These are phyloP conservation scores for Sarcophaga carnaria DNA, from an alignment of 2,888 invertebrate genomes.

Conservation along the genomic window DNA sequence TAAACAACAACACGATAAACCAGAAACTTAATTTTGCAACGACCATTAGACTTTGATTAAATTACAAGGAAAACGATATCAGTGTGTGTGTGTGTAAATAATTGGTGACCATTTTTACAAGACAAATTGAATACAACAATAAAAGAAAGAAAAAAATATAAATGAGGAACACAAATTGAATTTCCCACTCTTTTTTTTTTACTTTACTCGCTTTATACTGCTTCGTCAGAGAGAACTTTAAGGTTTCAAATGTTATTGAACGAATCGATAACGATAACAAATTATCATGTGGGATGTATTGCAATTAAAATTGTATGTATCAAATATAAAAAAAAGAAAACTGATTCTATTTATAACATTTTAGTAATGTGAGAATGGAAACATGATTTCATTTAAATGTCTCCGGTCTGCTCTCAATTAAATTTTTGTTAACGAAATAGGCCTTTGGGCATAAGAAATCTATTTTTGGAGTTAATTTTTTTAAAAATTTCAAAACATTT, in stretches of 20 bases:
- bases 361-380: no score
- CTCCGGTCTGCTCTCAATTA: no score
- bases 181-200: neutral
- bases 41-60: slow-evolving; percentile 50
- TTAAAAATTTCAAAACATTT: neutral
- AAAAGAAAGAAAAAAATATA: slow-evolving; percentile 14
- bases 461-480: no score
- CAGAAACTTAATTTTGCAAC: neutral
- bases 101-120: neutral
- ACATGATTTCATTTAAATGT: no score
- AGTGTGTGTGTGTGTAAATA: neutral
- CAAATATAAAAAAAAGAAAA: no score
- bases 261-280: no score
- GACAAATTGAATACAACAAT: neutral
- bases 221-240: neutral
- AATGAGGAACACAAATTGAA: neutral
- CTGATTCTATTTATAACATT: no score
- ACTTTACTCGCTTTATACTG: neutral
- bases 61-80: neutral
- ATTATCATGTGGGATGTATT: no score
- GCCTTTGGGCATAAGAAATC: no score
- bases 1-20: slow-evolving; percentile 19
- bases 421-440: no score
- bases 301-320: no score
- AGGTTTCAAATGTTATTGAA: neutral